phyloP scores from a whole-genome alignment of 2,113 vertebrate species.

The Anolis carolinensis region DNA sequence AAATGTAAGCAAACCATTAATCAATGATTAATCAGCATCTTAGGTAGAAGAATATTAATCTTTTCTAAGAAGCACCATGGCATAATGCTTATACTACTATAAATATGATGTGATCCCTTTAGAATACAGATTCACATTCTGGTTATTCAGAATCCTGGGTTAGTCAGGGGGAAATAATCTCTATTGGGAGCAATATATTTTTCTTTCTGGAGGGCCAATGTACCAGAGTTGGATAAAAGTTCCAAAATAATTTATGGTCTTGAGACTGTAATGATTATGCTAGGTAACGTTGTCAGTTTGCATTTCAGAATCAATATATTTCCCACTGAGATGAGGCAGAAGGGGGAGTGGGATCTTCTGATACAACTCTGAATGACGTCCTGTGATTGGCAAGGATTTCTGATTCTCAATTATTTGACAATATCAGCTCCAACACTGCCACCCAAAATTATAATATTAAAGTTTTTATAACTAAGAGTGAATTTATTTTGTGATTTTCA shows the following conservation, averaged over 20 bases:
- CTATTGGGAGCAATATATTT: not conserved
- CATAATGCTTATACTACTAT: not conserved
- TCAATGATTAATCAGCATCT: slow-evolving; percentile 31
- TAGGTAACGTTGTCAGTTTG: not conserved
- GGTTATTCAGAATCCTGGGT: not conserved
- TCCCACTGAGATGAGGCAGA: not conserved
- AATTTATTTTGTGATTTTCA: not conserved
- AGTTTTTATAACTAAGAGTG: not conserved
- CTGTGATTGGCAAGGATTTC: no score
- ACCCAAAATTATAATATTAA: not conserved
- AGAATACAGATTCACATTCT: not conserved
- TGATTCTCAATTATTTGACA: not conserved
- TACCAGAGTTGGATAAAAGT: not conserved
- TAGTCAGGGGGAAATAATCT: not conserved
- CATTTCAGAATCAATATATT: not conserved
- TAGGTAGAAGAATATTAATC: slow-evolving; percentile 21
- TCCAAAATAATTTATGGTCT: not conserved
- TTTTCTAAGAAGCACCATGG: slow-evolving; percentile 3
- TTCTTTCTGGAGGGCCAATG: not conserved
- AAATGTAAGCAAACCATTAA: slow-evolving; percentile 45
- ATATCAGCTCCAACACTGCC: not conserved
- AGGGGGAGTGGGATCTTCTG: not conserved
- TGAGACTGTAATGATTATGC: not conserved
- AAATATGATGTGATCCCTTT: slow-evolving; percentile 1
- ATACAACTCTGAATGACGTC: not conserved